Evolutionary conservation across 2,797 vertebrate genomes (phyloP).

Genomic region (Vireo griseus): DNA sequence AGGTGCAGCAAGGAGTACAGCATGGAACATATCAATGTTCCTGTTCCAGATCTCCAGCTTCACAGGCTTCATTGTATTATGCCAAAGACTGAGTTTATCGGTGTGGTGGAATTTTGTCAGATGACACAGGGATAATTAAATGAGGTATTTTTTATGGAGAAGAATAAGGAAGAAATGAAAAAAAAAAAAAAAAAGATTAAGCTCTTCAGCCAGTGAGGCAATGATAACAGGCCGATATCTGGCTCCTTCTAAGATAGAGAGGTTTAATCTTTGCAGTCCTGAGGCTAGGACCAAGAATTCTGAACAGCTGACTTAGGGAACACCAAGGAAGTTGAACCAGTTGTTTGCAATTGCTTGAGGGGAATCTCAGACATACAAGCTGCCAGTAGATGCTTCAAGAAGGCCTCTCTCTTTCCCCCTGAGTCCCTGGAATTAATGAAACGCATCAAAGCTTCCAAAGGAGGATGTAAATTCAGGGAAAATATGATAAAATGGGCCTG

Average conservation of each 20-base stretch:
- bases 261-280: constrained; percentile 22
- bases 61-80: not conserved
- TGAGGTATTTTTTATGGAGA: not conserved
- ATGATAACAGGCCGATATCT: not conserved
- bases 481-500: not conserved
- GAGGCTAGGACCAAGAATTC: constrained; percentile 26
- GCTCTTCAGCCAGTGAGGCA: not conserved
- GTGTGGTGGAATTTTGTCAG: not conserved
- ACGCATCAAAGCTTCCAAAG: not conserved
- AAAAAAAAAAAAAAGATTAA: not conserved
- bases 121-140: not conserved
- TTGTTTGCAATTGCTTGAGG: not conserved
- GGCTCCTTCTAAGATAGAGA: not conserved
- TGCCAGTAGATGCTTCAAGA: not conserved
- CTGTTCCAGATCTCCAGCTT: not conserved
- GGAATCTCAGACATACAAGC: not conserved
- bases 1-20: not conserved
- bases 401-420: not conserved
- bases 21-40: not conserved
- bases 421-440: not conserved
- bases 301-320: not conserved
- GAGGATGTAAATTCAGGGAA: not conserved
- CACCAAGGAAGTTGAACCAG: not conserved
- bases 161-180: not conserved
- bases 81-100: not conserved